Percentiles rank a stretch among this genome's conserved stretches.
These are phyloP conservation scores for Eospalax fontanierii DNA, from an alignment of 2,797 vertebrate genomes.

Conservation along the genomic window DNA sequence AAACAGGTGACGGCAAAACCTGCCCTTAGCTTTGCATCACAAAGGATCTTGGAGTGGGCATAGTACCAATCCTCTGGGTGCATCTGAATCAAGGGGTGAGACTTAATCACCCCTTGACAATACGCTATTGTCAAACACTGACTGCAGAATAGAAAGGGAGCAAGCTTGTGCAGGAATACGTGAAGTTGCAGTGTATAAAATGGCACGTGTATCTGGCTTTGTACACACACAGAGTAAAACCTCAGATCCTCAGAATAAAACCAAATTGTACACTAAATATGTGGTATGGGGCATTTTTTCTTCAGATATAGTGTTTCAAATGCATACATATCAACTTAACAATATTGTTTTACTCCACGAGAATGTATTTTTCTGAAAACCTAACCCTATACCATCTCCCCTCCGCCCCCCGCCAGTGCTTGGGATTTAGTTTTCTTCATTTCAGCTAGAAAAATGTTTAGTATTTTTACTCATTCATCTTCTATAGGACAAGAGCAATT, in stretches of 20 bases:
- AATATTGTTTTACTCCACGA: conserved; percentile 35
- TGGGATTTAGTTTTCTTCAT: conserved; percentile 50
- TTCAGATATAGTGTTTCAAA: neutral
- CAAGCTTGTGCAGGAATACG: neutral
- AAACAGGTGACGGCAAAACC: accelerated
- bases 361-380: conserved; percentile 28
- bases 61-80: neutral
- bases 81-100: neutral
- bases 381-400: neutral
- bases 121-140: neutral
- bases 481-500: neutral
- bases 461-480: neutral
- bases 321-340: neutral
- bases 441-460: neutral
- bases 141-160: neutral
- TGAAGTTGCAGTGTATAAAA: neutral
- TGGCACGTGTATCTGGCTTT: conserved; percentile 38
- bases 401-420: neutral
- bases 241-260: neutral
- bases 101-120: neutral
- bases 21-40: neutral
- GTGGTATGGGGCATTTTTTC: neutral
- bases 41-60: neutral
- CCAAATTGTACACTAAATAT: neutral
- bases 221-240: neutral